Evolutionary conservation across 2,797 vertebrate genomes (phyloP), one percentile per base, ranked within the genome.

Genomic region (Chloroceryle inda): DNA sequence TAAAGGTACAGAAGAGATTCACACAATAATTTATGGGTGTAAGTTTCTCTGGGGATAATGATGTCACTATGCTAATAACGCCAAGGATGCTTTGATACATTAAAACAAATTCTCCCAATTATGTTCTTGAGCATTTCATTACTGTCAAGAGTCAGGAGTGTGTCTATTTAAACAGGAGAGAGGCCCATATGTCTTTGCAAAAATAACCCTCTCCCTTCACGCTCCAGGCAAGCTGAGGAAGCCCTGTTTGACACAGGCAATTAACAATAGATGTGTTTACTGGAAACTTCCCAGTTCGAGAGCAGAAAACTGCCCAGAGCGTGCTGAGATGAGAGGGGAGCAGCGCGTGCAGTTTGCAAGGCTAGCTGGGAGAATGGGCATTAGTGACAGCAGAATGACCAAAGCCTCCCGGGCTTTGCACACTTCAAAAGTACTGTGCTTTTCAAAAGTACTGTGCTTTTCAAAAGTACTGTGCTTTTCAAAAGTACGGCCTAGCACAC

Each of bases 1-100:
- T 93, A 85, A 87, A 92, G 49, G 63, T 62, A 83, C 87, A 85
- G 82, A 92, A 68, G 67, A 87, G 74, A 77, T 80, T 45, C 18
- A 27, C 56, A 80, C 71, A 89, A 37, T 92, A 93, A 79, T 89
- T 94, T 50, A 91, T 95, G 86, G 81, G 93, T 87, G 96, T 74
- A 92, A 61, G n/a, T 94, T 86, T 91, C 84, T 80, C 77, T 64
- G 45, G 6, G 56, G 85, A 71, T 96, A 96, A 97, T 97, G 96
- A 94, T 6, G 77, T 93, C 84, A 68, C 88, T 89, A 14, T 20
- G 67, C 68, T 90, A 93, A 79, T 95, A 92, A 97, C 0, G 1
- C 80, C 49, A 80, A 64, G 61, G 93, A 89, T 95, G 77, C 86
- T 87, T 95, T 90, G 83, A 92, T 93, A 93, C 49, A 67, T 88